These are phyloP conservation scores for Xanthia icteritia DNA, from an alignment of 2,888 invertebrate species.

Conservation along the genomic window DNA sequence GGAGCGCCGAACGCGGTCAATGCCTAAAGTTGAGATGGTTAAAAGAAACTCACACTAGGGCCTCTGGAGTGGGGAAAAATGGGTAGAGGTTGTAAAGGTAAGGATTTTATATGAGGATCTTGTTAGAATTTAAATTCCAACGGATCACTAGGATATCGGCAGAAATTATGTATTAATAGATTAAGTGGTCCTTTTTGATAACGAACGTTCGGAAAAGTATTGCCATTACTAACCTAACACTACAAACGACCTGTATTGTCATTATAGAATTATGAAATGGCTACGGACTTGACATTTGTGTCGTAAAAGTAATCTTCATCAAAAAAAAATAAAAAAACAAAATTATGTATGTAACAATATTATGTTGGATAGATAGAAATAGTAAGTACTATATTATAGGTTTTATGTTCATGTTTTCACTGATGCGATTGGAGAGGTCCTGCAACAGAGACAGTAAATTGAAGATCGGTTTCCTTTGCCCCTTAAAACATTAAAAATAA, in stretches of 20 bases:
- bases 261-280: neutral
- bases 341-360: no score
- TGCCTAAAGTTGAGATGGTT: no score
- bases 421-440: neutral
- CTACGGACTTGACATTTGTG: neutral
- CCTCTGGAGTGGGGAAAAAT: constrained; percentile 8
- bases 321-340: no score
- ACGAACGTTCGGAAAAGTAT: neutral
- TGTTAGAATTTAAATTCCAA: constrained; percentile 26
- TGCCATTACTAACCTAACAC: neutral
- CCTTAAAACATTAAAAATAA: neutral
- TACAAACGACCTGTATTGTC: neutral
- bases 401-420: neutral
- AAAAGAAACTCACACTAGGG: no score
- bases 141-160: neutral
- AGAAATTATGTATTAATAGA: neutral
- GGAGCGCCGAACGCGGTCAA: no score
- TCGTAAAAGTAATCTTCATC: neutral
- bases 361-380: no score
- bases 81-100: constrained; percentile 29
- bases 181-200: neutral
- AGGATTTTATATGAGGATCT: constrained; percentile 19
- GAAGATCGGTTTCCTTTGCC: neutral
- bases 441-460: no score
- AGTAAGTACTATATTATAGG: neutral